A percentile compares a stretch with the other conserved stretches of the same genome.
Conservation (phyloP, 2,888 invertebrate genomes). For the Monoplex corrugatus region DNA sequence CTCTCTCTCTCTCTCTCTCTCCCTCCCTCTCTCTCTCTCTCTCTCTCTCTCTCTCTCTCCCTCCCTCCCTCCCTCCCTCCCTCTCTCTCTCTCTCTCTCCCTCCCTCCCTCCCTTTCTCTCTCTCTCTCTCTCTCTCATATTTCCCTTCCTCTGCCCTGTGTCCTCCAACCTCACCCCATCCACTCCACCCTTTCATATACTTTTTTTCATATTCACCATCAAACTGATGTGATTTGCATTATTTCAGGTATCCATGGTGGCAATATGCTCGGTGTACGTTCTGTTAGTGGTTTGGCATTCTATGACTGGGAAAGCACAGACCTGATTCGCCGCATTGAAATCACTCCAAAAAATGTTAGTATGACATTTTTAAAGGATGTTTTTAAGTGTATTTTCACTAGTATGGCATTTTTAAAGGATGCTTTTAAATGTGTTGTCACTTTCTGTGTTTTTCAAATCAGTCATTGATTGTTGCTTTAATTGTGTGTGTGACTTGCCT, state of each 20-base stretch:
- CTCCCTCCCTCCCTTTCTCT: neutral
- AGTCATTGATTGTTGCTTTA: too few relatives aligned
- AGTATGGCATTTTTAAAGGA: too few relatives aligned
- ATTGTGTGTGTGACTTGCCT: too few relatives aligned
- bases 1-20: neutral
- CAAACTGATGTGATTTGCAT: neutral
- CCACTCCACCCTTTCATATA: too few relatives aligned
- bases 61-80: neutral
- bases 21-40: neutral
- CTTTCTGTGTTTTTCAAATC: too few relatives aligned
- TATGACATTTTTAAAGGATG: constrained; percentile 38
- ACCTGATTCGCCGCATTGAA: constrained; percentile 96
- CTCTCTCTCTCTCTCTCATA: neutral
- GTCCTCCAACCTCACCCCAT: too few relatives aligned
- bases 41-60: neutral
- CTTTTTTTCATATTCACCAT: too few relatives aligned
- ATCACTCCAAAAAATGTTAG: constrained; percentile 92
- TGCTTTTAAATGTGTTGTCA: too few relatives aligned
- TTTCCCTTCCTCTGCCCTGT: neutral
- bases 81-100: constrained; percentile 8
- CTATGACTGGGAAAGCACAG: constrained; percentile 98
- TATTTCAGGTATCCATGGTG: constrained; percentile 91
- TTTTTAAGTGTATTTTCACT: too few relatives aligned
- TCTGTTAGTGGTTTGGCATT: constrained; percentile 96
- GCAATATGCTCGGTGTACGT: constrained; percentile 93